phyloP scores from a whole-genome alignment of 1,140 invertebrate genomes.

The fruit fly (Drosophila melanogaster) region Release_6_plus_ISO1_MT NT_037436.4:12112501-12113000 shows the following conservation, averaged over 20 bases:
- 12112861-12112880: slow-evolving; percentile 27
- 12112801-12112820: slow-evolving; percentile 9
- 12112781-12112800: neutral
- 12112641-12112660: neutral
- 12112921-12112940: slow-evolving; percentile 53
- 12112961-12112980: slow-evolving; percentile 48
- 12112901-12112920: slow-evolving; percentile 37
- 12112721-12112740: neutral
- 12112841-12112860: slow-evolving; percentile 5
- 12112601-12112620: neutral
- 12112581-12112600: neutral
- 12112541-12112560: slow-evolving; percentile 23
- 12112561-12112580: slow-evolving; percentile 2
- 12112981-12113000: slow-evolving; percentile 57
- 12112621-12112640: neutral
- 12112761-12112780: neutral
- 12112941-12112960: slow-evolving; percentile 47
- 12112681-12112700: no score
- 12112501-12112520: slow-evolving; percentile 28
- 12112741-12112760: neutral
- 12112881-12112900: slow-evolving; percentile 25
- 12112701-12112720: no score
- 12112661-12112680: no score
- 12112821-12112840: slow-evolving; percentile 3
- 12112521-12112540: slow-evolving; percentile 14